Conservation (phyloP, 2,113 vertebrate species). For the Tachuris rubrigastra region DNA sequence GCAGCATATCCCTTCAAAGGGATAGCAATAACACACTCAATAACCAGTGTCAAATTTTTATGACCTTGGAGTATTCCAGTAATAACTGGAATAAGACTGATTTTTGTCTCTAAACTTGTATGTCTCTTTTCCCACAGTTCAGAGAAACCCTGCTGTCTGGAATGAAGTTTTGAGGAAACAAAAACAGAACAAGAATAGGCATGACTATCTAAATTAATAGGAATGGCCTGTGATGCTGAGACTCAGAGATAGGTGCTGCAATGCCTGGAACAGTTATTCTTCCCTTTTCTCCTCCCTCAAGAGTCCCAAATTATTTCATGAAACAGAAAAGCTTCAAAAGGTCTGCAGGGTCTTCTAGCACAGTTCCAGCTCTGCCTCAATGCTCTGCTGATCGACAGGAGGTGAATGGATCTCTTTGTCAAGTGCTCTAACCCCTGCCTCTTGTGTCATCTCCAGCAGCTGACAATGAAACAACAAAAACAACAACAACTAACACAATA, state of each 20-base stretch:
- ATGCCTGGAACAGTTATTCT: background rate
- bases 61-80: conserved; percentile 8
- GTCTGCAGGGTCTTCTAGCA: background rate
- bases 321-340: background rate
- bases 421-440: background rate
- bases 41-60: background rate
- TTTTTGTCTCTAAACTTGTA: conserved; percentile 4
- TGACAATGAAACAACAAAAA: conserved; percentile 27
- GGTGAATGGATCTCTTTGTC: conserved; percentile 38
- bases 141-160: conserved; percentile 6
- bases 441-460: conserved; percentile 52
- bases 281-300: background rate
- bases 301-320: conserved; percentile 8
- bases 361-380: background rate
- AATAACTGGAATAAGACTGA: conserved; percentile 12
- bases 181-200: background rate
- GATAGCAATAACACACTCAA: background rate
- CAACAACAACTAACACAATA: background rate
- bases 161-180: background rate
- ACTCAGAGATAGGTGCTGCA: background rate
- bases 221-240: background rate
- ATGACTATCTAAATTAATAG: background rate
- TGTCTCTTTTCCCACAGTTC: background rate
- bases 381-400: background rate
- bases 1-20: background rate